Evolutionary conservation across 2,113 vertebrate species (phyloP).

Genomic region (Crotalus viridis): DNA sequence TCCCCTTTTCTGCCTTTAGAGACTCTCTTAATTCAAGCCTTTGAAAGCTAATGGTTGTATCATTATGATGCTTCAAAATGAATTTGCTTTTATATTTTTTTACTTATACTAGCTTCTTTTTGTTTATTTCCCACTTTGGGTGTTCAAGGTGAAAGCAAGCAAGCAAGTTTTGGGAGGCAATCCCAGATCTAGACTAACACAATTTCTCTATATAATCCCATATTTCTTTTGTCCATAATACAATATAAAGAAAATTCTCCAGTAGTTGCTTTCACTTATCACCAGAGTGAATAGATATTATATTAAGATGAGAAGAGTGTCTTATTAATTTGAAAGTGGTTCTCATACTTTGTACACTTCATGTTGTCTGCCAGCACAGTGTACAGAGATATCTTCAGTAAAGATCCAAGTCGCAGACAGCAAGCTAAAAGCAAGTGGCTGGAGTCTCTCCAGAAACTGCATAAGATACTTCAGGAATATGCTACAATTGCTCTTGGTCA

Average conservation of each 20-base stretch:
- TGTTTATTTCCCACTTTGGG: not conserved
- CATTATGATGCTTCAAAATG: not conserved
- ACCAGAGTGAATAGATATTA: not conserved
- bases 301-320: slow-evolving; percentile 16
- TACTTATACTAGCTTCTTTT: not conserved
- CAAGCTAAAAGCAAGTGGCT: slow-evolving; percentile 63
- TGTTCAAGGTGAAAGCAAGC: not conserved
- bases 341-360: slow-evolving; percentile 24
- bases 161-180: not conserved
- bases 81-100: not conserved
- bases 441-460: slow-evolving; percentile 51
- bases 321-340: slow-evolving; percentile 15
- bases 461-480: slow-evolving; percentile 51
- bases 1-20: no score
- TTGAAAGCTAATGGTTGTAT: not conserved
- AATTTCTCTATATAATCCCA: not conserved
- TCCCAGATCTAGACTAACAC: not conserved
- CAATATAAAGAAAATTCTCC: not conserved
- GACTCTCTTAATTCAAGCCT: no score
- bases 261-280: not conserved
- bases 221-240: not conserved
- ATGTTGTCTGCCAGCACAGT: slow-evolving; percentile 50
- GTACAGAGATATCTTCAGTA: slow-evolving; percentile 63
- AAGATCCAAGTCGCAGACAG: slow-evolving; percentile 50
- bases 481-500: slow-evolving; percentile 44